A percentile compares a stretch with the other conserved stretches of the same genome.
Evolutionary conservation across 2,113 vertebrate species (phyloP).

Genomic region (Alosa alosa): DNA sequence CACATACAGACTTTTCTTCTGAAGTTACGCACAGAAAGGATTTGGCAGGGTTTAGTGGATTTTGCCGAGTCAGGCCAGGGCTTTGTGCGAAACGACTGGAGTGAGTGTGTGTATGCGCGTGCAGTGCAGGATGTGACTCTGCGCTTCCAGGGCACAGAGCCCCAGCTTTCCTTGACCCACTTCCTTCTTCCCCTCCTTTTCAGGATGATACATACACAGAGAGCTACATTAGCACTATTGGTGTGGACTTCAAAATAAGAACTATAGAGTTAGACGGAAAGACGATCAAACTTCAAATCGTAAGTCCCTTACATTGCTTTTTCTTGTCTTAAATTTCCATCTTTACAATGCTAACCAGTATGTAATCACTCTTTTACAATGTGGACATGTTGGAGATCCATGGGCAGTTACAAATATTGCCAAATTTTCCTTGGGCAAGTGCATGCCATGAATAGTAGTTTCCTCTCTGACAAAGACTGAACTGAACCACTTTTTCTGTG

Average conservation of each 20-base stretch:
- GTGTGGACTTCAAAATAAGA: slow-evolving; percentile 99
- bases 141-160: slow-evolving; percentile 36
- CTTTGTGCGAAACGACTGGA: background rate
- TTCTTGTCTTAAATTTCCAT: background rate
- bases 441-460: background rate
- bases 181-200: slow-evolving; percentile 39
- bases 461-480: background rate
- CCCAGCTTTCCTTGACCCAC: slow-evolving; percentile 64
- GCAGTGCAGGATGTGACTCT: slow-evolving; percentile 29
- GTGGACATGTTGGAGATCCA: too few relatives aligned
- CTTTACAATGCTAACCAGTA: too few relatives aligned
- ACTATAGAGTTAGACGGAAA: slow-evolving; percentile 99
- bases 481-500: background rate
- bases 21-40: background rate
- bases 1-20: background rate
- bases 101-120: background rate
- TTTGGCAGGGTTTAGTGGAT: slow-evolving; percentile 10
- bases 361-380: too few relatives aligned
- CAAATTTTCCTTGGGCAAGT: background rate
- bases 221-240: slow-evolving; percentile 99
- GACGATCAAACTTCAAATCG: slow-evolving; percentile 99
- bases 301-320: slow-evolving; percentile 71
- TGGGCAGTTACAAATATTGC: too few relatives aligned
- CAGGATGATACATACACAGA: slow-evolving; percentile 99
- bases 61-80: slow-evolving; percentile 7